A percentile compares a stretch with the other conserved stretches of the same genome.
Evolutionary conservation across 2,113 vertebrate species (phyloP).

Genomic region (Craseonycteris thonglongyai): DNA sequence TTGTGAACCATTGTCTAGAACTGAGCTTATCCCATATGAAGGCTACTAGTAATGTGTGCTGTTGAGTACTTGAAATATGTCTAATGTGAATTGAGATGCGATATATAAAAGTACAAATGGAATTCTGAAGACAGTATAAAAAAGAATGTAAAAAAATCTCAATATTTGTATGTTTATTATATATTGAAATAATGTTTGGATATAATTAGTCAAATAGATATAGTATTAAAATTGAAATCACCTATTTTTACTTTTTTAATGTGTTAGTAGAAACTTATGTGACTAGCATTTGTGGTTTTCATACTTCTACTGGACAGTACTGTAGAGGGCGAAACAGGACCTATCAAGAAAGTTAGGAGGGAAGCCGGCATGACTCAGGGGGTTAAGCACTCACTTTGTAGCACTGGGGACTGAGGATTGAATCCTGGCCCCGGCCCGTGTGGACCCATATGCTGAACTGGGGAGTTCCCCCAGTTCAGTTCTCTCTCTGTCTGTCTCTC

Average conservation of each 20-base stretch:
- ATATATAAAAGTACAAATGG: background rate
- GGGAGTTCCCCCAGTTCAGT: too few relatives aligned
- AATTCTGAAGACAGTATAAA: background rate
- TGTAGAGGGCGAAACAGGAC: background rate
- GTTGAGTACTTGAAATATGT: background rate
- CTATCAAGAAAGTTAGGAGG: background rate
- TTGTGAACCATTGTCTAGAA: background rate
- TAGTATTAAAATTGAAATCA: background rate
- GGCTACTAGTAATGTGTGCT: background rate
- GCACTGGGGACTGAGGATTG: too few relatives aligned
- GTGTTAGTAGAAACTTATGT: background rate
- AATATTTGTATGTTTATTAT: background rate
- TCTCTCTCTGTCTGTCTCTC: too few relatives aligned
- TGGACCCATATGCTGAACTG: too few relatives aligned
- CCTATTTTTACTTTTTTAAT: background rate
- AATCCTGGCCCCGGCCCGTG: too few relatives aligned
- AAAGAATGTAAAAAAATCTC: background rate
- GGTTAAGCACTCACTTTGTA: too few relatives aligned
- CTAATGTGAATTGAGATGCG: background rate
- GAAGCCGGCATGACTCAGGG: too few relatives aligned
- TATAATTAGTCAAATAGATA: background rate
- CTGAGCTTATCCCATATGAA: background rate
- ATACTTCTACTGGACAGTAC: background rate
- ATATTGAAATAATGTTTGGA: background rate
- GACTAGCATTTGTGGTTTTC: background rate